Evolutionary conservation across 2,888 invertebrate genomes (phyloP).

Genomic region (Callinectes sapidus): DNA sequence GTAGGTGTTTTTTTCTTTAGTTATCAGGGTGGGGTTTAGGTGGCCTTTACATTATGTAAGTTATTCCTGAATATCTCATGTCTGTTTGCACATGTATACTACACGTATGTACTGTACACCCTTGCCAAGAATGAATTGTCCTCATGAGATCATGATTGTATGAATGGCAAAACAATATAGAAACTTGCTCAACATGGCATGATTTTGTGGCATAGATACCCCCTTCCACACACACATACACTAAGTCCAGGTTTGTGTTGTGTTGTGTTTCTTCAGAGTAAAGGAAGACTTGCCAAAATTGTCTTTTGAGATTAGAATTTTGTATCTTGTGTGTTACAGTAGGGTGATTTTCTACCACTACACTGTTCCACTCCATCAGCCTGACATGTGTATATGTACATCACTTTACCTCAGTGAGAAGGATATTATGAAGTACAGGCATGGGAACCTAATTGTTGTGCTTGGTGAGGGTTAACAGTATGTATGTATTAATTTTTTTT

Average conservation of each 20-base stretch:
- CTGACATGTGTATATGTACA: too few species aligned
- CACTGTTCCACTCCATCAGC: too few species aligned
- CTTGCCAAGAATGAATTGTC: background rate
- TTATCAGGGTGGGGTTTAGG: background rate
- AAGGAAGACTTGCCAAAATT: too few species aligned
- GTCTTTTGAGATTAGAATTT: too few species aligned
- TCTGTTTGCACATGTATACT: background rate
- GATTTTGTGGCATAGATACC: background rate
- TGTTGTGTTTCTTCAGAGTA: too few species aligned
- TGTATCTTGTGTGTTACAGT: too few species aligned
- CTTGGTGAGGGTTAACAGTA: too few species aligned
- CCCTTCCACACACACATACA: conserved; percentile 41
- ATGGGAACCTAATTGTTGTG: too few species aligned
- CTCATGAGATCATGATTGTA: background rate
- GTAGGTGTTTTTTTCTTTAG: background rate
- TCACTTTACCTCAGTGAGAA: too few species aligned
- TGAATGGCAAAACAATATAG: background rate
- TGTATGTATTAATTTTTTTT: too few species aligned
- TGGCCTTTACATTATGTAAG: conserved; percentile 15
- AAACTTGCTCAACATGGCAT: background rate
- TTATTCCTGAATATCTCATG: background rate
- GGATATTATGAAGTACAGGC: too few species aligned
- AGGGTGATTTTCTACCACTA: too few species aligned
- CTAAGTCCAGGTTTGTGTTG: background rate
- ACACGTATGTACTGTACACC: background rate